phyloP scores from a whole-genome alignment of 2,113 vertebrate genomes.

The Silurus meridionalis region DNA sequence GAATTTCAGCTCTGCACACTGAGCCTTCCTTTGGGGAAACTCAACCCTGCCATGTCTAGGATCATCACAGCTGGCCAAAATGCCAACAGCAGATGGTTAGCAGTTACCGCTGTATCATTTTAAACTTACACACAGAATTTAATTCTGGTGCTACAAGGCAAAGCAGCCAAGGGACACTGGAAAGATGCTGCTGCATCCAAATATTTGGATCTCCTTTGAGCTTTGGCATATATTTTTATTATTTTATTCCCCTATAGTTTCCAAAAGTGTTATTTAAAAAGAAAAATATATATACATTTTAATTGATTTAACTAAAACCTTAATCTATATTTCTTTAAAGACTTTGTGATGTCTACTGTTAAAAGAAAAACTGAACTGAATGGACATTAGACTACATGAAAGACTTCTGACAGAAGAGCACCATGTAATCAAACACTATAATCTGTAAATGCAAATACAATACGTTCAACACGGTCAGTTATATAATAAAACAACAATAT shows the following conservation, averaged over 20 bases:
- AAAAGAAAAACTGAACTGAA: neutral
- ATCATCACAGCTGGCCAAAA: slow-evolving; percentile 61
- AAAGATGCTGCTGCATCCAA: slow-evolving; percentile 20
- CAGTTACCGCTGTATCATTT: slow-evolving; percentile 58
- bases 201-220: neutral
- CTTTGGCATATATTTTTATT: neutral
- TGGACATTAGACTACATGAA: no score
- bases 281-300: no score
- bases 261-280: neutral
- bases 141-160: neutral
- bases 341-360: neutral
- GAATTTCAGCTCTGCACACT: slow-evolving; percentile 6
- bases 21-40: slow-evolving; percentile 53
- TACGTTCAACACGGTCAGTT: neutral
- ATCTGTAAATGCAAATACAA: neutral
- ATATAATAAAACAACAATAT: neutral
- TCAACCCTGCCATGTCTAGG: slow-evolving; percentile 52
- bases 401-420: neutral
- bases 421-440: neutral
- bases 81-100: slow-evolving; percentile 63
- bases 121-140: slow-evolving; percentile 50
- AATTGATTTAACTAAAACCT: neutral
- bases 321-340: neutral
- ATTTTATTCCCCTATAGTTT: neutral
- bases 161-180: neutral